Conservation (phyloP, 2,888 invertebrate species). For the Polydrusus cervinus region DNA sequence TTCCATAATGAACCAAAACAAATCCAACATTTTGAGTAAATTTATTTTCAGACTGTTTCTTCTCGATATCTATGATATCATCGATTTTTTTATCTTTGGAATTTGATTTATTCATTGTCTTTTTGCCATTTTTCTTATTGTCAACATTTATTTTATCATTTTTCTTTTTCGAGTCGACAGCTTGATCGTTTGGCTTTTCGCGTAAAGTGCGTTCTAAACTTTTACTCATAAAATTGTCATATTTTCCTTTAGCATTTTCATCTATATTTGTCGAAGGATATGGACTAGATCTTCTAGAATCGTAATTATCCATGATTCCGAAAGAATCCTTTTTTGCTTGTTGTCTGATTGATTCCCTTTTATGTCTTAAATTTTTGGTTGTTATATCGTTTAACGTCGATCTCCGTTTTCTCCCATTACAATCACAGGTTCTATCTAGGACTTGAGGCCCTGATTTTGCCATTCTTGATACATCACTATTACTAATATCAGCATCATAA, state of each 20-base stretch:
- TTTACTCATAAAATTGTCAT: too few relatives aligned
- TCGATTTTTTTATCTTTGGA: not conserved
- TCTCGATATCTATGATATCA: not conserved
- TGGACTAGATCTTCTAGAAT: not conserved
- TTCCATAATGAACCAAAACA: not conserved
- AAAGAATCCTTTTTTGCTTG: too few relatives aligned
- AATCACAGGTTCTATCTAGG: not conserved
- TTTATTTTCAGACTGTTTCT: not conserved
- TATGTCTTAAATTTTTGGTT: not conserved
- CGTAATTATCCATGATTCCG: slow-evolving; percentile 4
- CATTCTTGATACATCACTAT: not conserved
- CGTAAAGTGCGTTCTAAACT: not conserved
- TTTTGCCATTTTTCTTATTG: not conserved
- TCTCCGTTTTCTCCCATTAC: not conserved
- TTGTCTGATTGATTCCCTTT: not conserved
- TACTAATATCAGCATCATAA: not conserved
- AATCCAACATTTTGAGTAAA: not conserved
- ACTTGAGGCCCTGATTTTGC: not conserved
- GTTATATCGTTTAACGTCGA: not conserved
- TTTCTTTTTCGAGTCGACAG: too few relatives aligned
- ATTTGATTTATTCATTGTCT: not conserved
- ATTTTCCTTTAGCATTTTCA: too few relatives aligned
- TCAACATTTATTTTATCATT: too few relatives aligned
- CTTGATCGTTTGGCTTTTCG: not conserved
- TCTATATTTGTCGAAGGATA: too few relatives aligned